A percentile compares a stretch with the other conserved stretches of the same genome.
These are phyloP conservation scores for Nematostella vectensis DNA, from an alignment of 92 coral and sea anemone species.

Conservation along the genomic window DNA sequence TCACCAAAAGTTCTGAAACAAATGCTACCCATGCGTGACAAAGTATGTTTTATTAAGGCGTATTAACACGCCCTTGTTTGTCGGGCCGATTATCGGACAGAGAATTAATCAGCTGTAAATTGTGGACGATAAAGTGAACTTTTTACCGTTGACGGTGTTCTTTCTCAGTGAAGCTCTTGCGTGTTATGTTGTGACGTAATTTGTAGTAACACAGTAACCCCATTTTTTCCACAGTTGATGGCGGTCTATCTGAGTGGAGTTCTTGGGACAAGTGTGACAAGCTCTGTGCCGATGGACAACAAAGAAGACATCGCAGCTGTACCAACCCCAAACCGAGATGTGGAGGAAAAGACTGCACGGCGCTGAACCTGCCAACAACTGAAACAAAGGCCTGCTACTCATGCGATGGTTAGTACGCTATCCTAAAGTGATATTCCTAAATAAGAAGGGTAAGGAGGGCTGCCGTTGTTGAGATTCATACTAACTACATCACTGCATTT, in stretches of 20 bases:
- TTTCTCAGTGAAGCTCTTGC: not conserved
- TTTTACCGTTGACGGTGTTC: not conserved
- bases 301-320: slow-evolving; percentile 34
- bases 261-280: slow-evolving; percentile 52
- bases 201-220: not conserved
- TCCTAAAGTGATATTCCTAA: too few relatives aligned
- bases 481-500: too few relatives aligned
- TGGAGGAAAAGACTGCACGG: slow-evolving; percentile 46
- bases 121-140: too few relatives aligned
- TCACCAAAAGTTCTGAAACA: too few relatives aligned
- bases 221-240: slow-evolving; percentile 40
- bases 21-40: too few relatives aligned
- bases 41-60: too few relatives aligned
- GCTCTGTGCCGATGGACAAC: slow-evolving; percentile 40
- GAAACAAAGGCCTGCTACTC: slow-evolving; percentile 34
- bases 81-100: too few relatives aligned
- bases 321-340: slow-evolving; percentile 58
- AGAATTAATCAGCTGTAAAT: too few relatives aligned
- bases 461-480: too few relatives aligned
- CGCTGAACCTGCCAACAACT: slow-evolving; percentile 3
- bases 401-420: slow-evolving; percentile 56
- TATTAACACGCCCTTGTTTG: too few relatives aligned
- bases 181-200: not conserved
- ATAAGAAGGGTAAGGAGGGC: too few relatives aligned
- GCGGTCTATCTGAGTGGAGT: slow-evolving; percentile 54